phyloP scores from a whole-genome alignment of 1,140 invertebrate species.

The Drosophila pachea region DNA sequence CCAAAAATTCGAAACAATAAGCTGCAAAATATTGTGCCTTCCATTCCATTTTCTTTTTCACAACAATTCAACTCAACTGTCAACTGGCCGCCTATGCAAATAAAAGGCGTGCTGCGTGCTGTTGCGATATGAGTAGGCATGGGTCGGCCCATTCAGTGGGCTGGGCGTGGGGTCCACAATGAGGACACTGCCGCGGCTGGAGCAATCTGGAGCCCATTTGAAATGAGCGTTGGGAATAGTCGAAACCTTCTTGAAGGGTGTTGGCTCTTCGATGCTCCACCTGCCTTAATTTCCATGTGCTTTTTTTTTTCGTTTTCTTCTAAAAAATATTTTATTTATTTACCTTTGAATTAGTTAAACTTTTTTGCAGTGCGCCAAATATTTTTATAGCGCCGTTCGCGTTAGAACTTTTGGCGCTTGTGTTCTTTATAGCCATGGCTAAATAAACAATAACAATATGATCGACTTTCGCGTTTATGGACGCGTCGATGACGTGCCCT shows the following conservation, averaged over 20 bases:
- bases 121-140: conserved; percentile 24
- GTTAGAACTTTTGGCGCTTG: conserved; percentile 61
- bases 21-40: conserved; percentile 47
- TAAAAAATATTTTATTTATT: conserved; percentile 60
- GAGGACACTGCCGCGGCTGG: too few relatives aligned
- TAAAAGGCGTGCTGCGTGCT: conserved; percentile 57
- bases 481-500: conserved; percentile 37
- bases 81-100: conserved; percentile 55
- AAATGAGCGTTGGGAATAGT: too few relatives aligned
- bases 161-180: conserved; percentile 1
- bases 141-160: conserved; percentile 3
- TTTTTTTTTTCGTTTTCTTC: conserved; percentile 35
- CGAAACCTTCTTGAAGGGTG: too few relatives aligned
- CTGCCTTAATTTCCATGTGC: neutral
- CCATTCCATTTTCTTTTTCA: conserved; percentile 55
- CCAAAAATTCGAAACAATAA: conserved; percentile 28
- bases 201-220: too few relatives aligned
- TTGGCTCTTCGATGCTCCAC: conserved; percentile 1
- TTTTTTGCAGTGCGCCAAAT: conserved; percentile 49
- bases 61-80: conserved; percentile 62
- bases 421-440: conserved; percentile 44
- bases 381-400: conserved; percentile 59
- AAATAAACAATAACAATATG: conserved; percentile 63
- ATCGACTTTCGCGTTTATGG: conserved; percentile 55
- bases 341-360: conserved; percentile 54